Base-by-base conservation (phyloP, 1,140 invertebrate species). In the Ericerus pela region DNA sequence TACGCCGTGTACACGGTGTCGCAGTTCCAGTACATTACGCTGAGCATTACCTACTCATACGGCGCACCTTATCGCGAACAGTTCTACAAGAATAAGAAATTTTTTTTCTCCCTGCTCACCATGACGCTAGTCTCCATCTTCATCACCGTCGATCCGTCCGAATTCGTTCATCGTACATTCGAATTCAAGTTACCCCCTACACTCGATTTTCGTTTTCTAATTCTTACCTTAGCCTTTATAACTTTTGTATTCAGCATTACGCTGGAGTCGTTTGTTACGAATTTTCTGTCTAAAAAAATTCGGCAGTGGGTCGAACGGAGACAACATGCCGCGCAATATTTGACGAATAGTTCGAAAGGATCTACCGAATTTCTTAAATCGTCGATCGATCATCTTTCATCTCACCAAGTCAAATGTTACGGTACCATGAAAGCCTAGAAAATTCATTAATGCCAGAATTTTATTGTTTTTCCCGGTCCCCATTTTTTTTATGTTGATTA, bases 1-100 rank as follows among this genome's bases (percentile, higher is more conserved):
- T 90, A 88, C 65, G 78, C 82, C 0, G 79, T 97, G 24, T 98
- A 88, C 64, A 75, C 80, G 0, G 72, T 93, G 1, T 92, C 91
- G 0, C 82, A 84, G 64, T 97, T 93, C 65, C 94, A 97, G 65
- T 98, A 97, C 66, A 85, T 96, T 24, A 86, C 80, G 14, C 73
- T 94, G 63, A 88, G 88, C 0, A 76, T 96, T 59, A 80, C 88
- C 6, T 97, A 92, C 68, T 91, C 88, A 0, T 85, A 87, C 62
- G 93, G 93, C 0, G 80, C 82, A 28, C 94, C 94, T 0, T 96
- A 93, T 65, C 75, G 94, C 24, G 80, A 81, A 64, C 76, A 83
- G 0, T 77, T 97, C 1, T 82, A 82, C 47, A 88, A 84, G 0
- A 96, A 96, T 66, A 72, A 67, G 56, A 69, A 76, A 1, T 77